A percentile compares a stretch with the other conserved stretches of the same genome.
phyloP scores from a whole-genome alignment of 1,140 invertebrate species.

The Hesperophylax magnus region DNA sequence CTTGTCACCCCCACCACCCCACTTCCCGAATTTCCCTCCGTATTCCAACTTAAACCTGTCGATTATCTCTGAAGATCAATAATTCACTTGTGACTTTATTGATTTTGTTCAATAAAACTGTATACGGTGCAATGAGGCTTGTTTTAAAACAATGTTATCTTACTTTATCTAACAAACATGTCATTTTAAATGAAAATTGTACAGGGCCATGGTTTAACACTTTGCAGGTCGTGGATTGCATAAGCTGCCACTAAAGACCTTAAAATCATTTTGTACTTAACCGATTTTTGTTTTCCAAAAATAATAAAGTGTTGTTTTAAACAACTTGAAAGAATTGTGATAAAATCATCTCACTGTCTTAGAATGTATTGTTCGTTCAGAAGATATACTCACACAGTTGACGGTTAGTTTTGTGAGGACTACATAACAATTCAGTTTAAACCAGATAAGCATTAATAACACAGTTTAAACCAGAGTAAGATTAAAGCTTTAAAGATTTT shows the following conservation, averaged over 20 bases:
- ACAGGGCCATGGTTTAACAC: slow-evolving; percentile 21
- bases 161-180: slow-evolving; percentile 17
- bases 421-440: too few relatives aligned
- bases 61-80: slow-evolving; percentile 40
- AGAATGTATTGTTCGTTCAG: slow-evolving; percentile 15
- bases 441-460: too few relatives aligned
- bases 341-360: not conserved
- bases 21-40: not conserved
- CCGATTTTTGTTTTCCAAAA: slow-evolving; percentile 3
- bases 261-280: slow-evolving; percentile 28
- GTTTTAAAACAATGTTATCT: slow-evolving; percentile 38
- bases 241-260: not conserved
- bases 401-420: too few relatives aligned
- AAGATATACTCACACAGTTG: too few relatives aligned
- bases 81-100: slow-evolving; percentile 37
- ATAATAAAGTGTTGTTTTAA: not conserved
- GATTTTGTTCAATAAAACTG: slow-evolving; percentile 28
- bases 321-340: slow-evolving; percentile 1
- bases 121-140: slow-evolving; percentile 43
- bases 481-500: too few relatives aligned
- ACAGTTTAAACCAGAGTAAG: too few relatives aligned
- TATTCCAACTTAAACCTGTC: slow-evolving; percentile 33
- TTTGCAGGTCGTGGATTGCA: not conserved
- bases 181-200: slow-evolving; percentile 31
- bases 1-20: not conserved